Evolutionary conservation across 1,140 invertebrate species (phyloP).

Genomic region (Aethina tumida): DNA sequence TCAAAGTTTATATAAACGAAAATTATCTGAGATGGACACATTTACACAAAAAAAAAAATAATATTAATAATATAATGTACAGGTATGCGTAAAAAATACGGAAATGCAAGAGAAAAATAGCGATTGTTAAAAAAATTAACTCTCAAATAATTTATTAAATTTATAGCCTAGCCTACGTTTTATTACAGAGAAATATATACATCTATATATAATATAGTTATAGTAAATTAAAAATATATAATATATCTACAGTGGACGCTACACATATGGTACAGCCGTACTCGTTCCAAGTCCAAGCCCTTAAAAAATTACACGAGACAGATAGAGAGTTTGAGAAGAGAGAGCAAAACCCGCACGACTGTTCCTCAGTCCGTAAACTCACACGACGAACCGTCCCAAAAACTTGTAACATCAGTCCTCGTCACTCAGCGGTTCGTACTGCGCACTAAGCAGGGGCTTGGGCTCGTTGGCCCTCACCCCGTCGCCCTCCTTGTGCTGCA

Average conservation of each 20-base stretch:
- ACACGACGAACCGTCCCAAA: conserved; percentile 8
- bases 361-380: conserved; percentile 2
- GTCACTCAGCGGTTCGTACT: conserved; percentile 80
- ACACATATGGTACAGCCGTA: conserved; percentile 4
- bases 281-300: conserved; percentile 10
- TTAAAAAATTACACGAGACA: conserved; percentile 21
- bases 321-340: conserved; percentile 15
- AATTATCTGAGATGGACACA: too few species aligned
- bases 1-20: too few species aligned
- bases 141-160: too few species aligned
- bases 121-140: too few species aligned
- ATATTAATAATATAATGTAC: too few species aligned
- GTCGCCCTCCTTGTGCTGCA: conserved; percentile 26
- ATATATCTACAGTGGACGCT: conserved; percentile 20
- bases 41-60: too few species aligned
- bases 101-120: too few species aligned
- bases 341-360: too few species aligned
- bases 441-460: conserved; percentile 68
- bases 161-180: too few species aligned
- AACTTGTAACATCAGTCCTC: conserved; percentile 55
- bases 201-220: too few species aligned
- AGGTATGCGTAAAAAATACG: too few species aligned
- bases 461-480: conserved; percentile 50
- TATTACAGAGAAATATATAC: too few species aligned
- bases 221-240: conserved; percentile 15